These are phyloP conservation scores for Brachyptera risi DNA, from an alignment of 2,888 invertebrate species.

Conservation along the genomic window DNA sequence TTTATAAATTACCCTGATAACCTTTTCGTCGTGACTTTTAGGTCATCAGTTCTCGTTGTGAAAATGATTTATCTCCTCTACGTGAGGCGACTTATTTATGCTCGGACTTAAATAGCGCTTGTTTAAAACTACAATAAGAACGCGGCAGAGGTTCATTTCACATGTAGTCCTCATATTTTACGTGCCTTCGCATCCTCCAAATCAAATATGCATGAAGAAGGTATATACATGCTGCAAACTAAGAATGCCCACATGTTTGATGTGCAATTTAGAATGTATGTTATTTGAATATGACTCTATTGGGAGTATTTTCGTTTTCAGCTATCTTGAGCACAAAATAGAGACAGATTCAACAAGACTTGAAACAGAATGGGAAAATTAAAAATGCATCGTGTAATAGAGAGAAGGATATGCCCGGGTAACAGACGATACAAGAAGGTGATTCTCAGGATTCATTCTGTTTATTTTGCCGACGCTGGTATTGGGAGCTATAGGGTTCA, in stretches of 20 bases:
- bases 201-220: background rate
- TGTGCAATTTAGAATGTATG: background rate
- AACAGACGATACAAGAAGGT: background rate
- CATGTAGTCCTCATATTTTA: background rate
- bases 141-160: background rate
- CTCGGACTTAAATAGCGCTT: background rate
- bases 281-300: background rate
- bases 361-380: conserved; percentile 6
- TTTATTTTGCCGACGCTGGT: background rate
- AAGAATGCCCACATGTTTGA: background rate
- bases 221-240: background rate
- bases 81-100: background rate
- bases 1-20: no score
- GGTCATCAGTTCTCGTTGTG: conserved; percentile 1
- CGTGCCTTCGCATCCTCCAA: conserved; percentile 2
- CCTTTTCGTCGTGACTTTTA: background rate
- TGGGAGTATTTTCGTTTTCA: background rate
- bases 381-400: conserved; percentile 8
- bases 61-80: background rate
- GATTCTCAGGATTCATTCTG: background rate
- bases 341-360: background rate
- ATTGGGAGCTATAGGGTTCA: no score
- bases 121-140: background rate
- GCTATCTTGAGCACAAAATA: background rate
- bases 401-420: background rate